Evolutionary conservation across 2,888 invertebrate genomes (phyloP), one percentile per base, ranked within the genome.

Genomic region (Bellardia bayeri): DNA sequence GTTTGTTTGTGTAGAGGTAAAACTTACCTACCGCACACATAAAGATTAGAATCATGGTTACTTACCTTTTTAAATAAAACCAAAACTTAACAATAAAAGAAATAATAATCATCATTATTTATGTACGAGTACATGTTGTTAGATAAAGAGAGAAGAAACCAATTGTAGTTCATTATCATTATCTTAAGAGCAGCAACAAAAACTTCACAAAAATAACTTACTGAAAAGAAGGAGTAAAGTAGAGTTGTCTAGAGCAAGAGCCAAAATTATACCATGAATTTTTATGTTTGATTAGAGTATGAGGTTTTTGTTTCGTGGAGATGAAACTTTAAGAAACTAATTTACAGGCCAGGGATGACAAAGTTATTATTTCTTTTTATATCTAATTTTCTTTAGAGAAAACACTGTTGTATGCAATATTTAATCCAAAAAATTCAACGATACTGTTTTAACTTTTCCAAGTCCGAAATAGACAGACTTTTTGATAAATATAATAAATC

Each of bases 161-260:
- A 81, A 81, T 71, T 64, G 72, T 61, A 72, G 66, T 84, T 69
- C 40, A 75, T 75, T 75, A 63, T 69, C 40, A 75, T 75, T 75
- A 63, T 80, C 54, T 64, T 23, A 56, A 40, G 72, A 51, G 49
- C 33, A 72, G 58, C 13, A 33, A 11, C 14, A 56, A 23, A 9
- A 56, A n/a, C 54, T 56, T 42, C 6, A 56, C 51, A 56, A 64
- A 56, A 64, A 71, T 30, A 72, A 58, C n/a, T 23, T 23, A 72
- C 58, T 58, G 72, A 23, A 9, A 33, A 45, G 54, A 51, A 37
- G 45, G 11, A 42, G 23, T 51, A 5, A 8, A 68, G 23, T 33
- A 23, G 54, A 45, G 23, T 23, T 51, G n/a, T 5, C 5, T n/a
- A 51, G 51, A 51, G 51, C 6, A 37, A 71, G 16, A 61, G 33